Percentiles rank a stretch among this genome's conserved stretches.
phyloP scores from a whole-genome alignment of 2,113 vertebrate species.

The Nesoenas mayeri region DNA sequence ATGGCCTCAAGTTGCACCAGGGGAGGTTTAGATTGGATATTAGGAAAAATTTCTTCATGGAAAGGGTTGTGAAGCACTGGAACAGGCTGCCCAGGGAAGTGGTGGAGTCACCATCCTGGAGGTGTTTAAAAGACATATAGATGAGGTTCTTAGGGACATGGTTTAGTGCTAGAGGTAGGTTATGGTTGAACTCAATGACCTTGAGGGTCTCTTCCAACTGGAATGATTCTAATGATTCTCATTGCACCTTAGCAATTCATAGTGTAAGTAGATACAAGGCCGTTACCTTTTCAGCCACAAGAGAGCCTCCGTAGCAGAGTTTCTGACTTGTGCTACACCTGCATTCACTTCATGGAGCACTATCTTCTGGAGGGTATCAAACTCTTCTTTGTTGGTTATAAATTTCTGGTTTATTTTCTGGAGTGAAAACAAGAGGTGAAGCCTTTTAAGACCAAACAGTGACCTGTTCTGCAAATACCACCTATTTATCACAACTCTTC shows the following conservation, averaged over 20 bases:
- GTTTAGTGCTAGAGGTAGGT: too few species aligned
- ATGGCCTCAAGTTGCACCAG: too few species aligned
- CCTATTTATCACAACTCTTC: not conserved
- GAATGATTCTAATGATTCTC: too few species aligned
- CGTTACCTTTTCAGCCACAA: conserved; percentile 90
- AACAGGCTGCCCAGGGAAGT: too few species aligned
- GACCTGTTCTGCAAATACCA: not conserved
- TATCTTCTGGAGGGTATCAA: conserved; percentile 93
- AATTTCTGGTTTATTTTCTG: conserved; percentile 97
- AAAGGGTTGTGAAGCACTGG: too few species aligned
- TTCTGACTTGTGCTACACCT: conserved; percentile 85
- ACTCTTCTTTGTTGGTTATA: conserved; percentile 85
- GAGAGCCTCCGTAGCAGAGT: conserved; percentile 95
- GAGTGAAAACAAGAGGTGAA: not conserved
- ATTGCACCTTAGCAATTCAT: not conserved
- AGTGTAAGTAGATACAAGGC: rapidly evolving
- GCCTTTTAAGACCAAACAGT: not conserved
- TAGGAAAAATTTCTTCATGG: too few species aligned
- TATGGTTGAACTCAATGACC: too few species aligned
- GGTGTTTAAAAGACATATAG: too few species aligned
- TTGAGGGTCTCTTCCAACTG: too few species aligned
- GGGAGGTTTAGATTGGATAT: too few species aligned
- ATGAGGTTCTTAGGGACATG: too few species aligned
- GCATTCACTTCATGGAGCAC: conserved; percentile 89
- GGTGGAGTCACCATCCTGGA: too few species aligned